Conservation (phyloP, 2,888 invertebrate genomes). For the Drosophila ezoana region DNA sequence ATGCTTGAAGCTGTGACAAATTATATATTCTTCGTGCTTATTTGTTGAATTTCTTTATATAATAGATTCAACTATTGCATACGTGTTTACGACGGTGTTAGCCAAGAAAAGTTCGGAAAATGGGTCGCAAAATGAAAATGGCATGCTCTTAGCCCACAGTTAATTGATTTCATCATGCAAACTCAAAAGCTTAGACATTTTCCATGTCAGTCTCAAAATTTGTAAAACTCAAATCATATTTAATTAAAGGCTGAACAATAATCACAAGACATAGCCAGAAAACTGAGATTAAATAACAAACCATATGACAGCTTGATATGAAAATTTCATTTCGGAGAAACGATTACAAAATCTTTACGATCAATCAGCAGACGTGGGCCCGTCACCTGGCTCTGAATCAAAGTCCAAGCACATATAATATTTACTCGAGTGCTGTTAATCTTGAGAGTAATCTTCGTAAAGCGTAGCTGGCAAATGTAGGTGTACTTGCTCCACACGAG, state of each 20-base stretch:
- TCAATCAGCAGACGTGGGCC: conserved; percentile 2
- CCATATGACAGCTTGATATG: conserved; percentile 5
- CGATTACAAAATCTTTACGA: conserved; percentile 13
- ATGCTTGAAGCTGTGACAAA: too few species aligned
- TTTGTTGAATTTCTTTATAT: too few species aligned
- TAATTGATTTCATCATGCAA: too few species aligned
- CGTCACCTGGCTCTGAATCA: conserved; percentile 7
- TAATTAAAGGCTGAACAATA: background rate
- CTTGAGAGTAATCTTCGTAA: conserved; percentile 17
- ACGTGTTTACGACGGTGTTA: too few species aligned
- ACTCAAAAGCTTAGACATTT: too few species aligned
- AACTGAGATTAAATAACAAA: conserved; percentile 1
- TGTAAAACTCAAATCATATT: background rate
- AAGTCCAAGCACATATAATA: conserved; percentile 9
- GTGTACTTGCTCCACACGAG: background rate
- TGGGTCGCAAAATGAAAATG: too few species aligned
- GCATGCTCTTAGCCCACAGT: too few species aligned
- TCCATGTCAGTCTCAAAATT: background rate
- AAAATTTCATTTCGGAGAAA: conserved; percentile 11
- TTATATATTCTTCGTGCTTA: too few species aligned
- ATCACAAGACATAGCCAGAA: too few species aligned
- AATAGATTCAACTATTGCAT: too few species aligned
- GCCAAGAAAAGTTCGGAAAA: background rate
- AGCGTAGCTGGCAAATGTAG: conserved; percentile 1
- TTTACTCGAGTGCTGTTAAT: conserved; percentile 15